phyloP scores from a whole-genome alignment of 92 coral and sea anemone genomes.

The Diadumene lineata region DNA sequence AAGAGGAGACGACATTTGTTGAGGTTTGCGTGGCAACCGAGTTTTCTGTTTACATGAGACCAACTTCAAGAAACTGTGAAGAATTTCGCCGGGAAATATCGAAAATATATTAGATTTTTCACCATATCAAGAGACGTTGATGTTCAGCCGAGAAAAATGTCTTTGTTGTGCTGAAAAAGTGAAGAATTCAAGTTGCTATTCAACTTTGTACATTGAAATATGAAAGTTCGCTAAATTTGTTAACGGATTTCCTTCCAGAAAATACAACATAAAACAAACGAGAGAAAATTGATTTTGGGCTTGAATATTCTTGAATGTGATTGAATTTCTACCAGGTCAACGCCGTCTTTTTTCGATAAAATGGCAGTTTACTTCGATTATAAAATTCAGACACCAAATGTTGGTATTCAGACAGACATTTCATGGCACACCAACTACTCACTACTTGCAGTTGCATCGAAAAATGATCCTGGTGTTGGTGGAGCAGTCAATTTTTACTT shows the following conservation, averaged over 20 bases:
- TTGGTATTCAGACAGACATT: slow-evolving; percentile 84
- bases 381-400: slow-evolving; percentile 86
- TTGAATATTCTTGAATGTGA: not conserved
- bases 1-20: slow-evolving; percentile 24
- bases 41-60: slow-evolving; percentile 53
- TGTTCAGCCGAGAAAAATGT: no score
- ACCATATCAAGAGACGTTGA: not conserved
- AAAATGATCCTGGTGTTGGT: slow-evolving; percentile 81
- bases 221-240: no score
- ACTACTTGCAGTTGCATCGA: slow-evolving; percentile 93
- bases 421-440: slow-evolving; percentile 90
- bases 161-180: no score
- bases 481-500: slow-evolving; percentile 91
- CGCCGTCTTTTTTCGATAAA: not conserved
- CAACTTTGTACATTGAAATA: no score
- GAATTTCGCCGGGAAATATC: slow-evolving; percentile 13
- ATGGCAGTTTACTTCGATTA: slow-evolving; percentile 99
- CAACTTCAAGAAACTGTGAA: slow-evolving; percentile 17
- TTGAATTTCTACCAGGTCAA: not conserved
- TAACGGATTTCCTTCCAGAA: no score
- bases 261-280: no score
- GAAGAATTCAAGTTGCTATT: no score
- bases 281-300: not conserved
- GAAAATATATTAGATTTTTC: not conserved
- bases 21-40: slow-evolving; percentile 83